Evolutionary conservation across 2,113 vertebrate genomes (phyloP).

Genomic region (Penelope pileata): DNA sequence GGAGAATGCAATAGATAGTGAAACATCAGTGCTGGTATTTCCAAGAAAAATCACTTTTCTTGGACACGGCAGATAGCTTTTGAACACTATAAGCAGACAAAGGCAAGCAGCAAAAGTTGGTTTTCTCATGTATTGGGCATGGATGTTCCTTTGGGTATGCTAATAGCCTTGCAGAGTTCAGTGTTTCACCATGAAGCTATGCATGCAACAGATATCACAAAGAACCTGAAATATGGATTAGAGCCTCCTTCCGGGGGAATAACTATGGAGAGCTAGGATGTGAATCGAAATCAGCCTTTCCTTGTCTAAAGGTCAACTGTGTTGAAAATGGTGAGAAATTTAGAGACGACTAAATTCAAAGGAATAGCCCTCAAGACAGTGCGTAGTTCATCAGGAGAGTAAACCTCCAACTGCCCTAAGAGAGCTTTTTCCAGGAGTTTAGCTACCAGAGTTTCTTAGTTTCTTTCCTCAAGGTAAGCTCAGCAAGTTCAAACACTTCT

Average conservation of each 20-base stretch:
- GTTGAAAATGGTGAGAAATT: not conserved
- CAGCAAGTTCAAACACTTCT: not conserved
- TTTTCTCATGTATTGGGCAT: not conserved
- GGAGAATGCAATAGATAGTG: not conserved
- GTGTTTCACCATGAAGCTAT: not conserved
- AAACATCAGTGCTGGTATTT: not conserved
- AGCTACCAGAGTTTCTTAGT: not conserved
- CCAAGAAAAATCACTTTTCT: not conserved
- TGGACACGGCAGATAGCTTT: not conserved
- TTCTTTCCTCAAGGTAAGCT: not conserved
- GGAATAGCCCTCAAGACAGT: not conserved
- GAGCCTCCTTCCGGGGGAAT: not conserved
- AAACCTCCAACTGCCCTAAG: not conserved
- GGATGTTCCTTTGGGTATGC: not conserved
- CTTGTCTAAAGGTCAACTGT: not conserved
- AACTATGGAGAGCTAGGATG: not conserved
- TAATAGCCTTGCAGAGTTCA: not conserved
- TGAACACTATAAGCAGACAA: not conserved
- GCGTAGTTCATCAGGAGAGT: not conserved
- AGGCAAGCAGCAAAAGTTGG: not conserved
- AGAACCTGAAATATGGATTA: constrained; percentile 1
- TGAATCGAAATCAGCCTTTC: not conserved
- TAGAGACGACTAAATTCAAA: not conserved
- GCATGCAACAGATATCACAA: not conserved
- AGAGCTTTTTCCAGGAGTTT: not conserved